Evolutionary conservation across 2,888 invertebrate genomes (phyloP), one percentile per base, ranked within the genome.

Genomic region (Epirrhoe alternata): DNA sequence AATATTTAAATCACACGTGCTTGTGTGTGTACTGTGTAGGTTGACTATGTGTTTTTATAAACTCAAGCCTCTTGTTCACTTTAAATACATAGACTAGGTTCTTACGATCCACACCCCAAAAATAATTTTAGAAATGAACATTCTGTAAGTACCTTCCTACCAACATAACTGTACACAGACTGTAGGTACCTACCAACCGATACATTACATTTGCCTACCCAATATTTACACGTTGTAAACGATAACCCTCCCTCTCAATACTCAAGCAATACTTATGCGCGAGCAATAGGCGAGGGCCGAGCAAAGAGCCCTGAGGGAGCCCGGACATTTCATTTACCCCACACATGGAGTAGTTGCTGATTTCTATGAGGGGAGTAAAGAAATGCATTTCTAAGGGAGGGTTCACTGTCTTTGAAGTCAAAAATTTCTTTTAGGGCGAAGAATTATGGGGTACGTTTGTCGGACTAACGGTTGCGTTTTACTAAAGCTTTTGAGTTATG

Each of bases 201-300:
- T 77, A 70, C 74, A 64, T 74, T 70, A 42, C 24, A 42, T 42
- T 68, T 61, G 57, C 52, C 75, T 74, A 77, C 81, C 78, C 81
- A 86, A 87, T 88, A 87, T 87, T 89, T 88, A 88, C 88, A 87
- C 79, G 82, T 84, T 85, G 86, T 87, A 84, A 85, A 79, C 84
- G 84, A 83, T 85, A 85, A 85, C 76, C 81, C 77, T 75, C 80
- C 80, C 72, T 70, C 70, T 69, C 64, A 66, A 72, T 77, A 70
- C 73, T 12, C 84, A 81, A 85, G 84, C 83, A 87, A 83, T 86
- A 83, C 81, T 86, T 83, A 85, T 53, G 77, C 75, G 70, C 66
- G 64, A 73, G 69, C 74, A 77, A 76, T 71, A 72, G 74, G 52
- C 63, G 74, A 76, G 84, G 83, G 74, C 77, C 77, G 71, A 75